These are phyloP conservation scores for Luehdorfia chinensis DNA, from an alignment of 1,140 invertebrate genomes.

Conservation along the genomic window DNA sequence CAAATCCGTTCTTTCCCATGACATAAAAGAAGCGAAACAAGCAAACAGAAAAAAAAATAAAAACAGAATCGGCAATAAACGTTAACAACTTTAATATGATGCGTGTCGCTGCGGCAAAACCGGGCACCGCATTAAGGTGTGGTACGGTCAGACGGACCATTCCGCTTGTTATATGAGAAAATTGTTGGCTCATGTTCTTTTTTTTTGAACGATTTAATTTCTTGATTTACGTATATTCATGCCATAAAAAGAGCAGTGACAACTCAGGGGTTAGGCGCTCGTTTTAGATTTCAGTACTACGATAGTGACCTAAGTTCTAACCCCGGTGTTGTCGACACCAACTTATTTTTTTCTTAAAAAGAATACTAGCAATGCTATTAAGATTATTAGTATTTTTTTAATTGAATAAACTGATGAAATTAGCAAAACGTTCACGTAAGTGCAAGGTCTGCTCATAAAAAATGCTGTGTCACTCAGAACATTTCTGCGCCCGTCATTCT, in stretches of 20 bases:
- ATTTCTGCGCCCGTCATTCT: too few relatives aligned
- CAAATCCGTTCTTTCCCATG: slow-evolving; percentile 19
- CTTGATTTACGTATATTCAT: slow-evolving; percentile 15
- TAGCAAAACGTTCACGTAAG: too few relatives aligned
- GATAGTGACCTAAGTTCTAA: neutral
- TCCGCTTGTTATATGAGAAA: slow-evolving; percentile 14
- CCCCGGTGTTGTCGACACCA: neutral
- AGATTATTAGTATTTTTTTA: too few relatives aligned
- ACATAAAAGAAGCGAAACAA: slow-evolving; percentile 18
- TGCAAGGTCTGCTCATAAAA: too few relatives aligned
- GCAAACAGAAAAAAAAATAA: slow-evolving; percentile 8
- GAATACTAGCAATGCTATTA: too few relatives aligned
- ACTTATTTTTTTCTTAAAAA: too few relatives aligned
- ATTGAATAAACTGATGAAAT: too few relatives aligned
- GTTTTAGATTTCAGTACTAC: neutral
- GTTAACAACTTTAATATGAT: slow-evolving; percentile 18
- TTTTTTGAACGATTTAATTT: slow-evolving; percentile 16
- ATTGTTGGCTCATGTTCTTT: slow-evolving; percentile 9
- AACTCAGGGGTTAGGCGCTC: too few relatives aligned
- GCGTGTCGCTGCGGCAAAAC: slow-evolving; percentile 15
- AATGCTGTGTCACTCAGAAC: too few relatives aligned
- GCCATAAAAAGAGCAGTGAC: too few relatives aligned
- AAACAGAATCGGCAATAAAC: slow-evolving; percentile 17
- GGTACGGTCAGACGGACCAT: neutral
- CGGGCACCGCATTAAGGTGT: slow-evolving; percentile 11